phyloP scores from a whole-genome alignment of 1,140 invertebrate species.

The Zaprionus africanus region DNA sequence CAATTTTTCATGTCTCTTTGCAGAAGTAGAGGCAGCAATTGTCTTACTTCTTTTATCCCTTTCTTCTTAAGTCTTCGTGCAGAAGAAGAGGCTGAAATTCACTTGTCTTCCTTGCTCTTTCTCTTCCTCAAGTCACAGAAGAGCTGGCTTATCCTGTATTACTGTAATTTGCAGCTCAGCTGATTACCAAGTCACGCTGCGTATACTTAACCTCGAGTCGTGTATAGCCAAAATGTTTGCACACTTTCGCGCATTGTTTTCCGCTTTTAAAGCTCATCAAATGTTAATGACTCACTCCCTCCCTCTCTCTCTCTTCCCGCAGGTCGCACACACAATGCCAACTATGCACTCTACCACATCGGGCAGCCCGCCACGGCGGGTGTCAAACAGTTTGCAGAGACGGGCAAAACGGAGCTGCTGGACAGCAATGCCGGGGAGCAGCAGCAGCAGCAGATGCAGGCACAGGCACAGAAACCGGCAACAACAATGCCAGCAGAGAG shows the following conservation, averaged over 20 bases:
- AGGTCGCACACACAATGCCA: conserved; percentile 94
- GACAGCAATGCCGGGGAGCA: conserved; percentile 86
- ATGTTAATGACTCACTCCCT: conserved; percentile 60
- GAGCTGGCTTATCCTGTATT: too few species aligned
- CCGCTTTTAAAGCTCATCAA: conserved; percentile 57
- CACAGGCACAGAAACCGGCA: conserved; percentile 49
- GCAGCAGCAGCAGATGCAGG: conserved; percentile 74
- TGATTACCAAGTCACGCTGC: conserved; percentile 3
- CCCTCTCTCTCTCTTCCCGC: conserved; percentile 17
- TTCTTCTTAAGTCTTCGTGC: not conserved
- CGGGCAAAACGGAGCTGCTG: conserved; percentile 89
- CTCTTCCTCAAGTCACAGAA: too few species aligned
- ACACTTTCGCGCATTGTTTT: conserved; percentile 63
- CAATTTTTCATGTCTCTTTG: not conserved
- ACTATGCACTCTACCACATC: conserved; percentile 91
- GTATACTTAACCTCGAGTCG: conserved; percentile 26
- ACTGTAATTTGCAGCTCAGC: too few species aligned
- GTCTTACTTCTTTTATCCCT: too few species aligned
- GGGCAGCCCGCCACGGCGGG: conserved; percentile 90
- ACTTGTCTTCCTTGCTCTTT: too few species aligned
- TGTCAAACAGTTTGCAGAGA: conserved; percentile 93
- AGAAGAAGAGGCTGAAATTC: too few species aligned
- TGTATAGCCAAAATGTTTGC: conserved; percentile 61
- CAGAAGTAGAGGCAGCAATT: too few species aligned
- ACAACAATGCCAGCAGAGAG: conserved; percentile 12